phyloP scores from a whole-genome alignment of 1,140 invertebrate genomes.

The Heliconius hermathena region DNA sequence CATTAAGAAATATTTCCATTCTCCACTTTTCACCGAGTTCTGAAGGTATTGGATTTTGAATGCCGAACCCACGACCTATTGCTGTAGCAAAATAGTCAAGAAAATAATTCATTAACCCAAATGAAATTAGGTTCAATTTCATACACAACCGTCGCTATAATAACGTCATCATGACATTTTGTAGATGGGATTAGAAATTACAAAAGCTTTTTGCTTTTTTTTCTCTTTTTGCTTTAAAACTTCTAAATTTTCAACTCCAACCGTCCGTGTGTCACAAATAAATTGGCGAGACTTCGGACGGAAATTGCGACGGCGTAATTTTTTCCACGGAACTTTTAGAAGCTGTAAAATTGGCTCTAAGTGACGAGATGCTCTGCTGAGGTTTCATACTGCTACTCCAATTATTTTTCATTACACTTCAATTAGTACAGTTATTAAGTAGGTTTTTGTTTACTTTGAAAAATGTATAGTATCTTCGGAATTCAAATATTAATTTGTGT shows the following conservation, averaged over 20 bases:
- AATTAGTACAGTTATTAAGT: background rate
- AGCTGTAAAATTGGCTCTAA: slow-evolving; percentile 12
- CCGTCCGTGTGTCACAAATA: background rate
- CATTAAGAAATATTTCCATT: background rate
- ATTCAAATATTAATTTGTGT: too few species aligned
- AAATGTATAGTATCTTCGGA: too few species aligned
- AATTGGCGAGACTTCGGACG: background rate
- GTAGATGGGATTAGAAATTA: background rate
- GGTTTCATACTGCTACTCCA: background rate
- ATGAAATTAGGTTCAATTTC: too few species aligned
- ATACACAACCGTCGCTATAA: too few species aligned
- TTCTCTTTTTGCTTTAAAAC: background rate
- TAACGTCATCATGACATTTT: background rate
- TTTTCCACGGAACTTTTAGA: slow-evolving; percentile 23
- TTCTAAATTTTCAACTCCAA: background rate
- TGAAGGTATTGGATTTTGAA: background rate
- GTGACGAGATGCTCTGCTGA: slow-evolving; percentile 7
- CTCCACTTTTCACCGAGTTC: background rate
- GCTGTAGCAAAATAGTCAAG: background rate
- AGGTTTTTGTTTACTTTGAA: background rate
- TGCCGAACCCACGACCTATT: background rate
- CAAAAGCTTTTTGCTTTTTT: background rate
- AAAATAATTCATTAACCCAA: background rate
- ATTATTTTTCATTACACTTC: slow-evolving; percentile 12
- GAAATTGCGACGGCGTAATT: slow-evolving; percentile 31